These are phyloP conservation scores for Megamerina dolium DNA, from an alignment of 2,888 invertebrate species.

Conservation along the genomic window DNA sequence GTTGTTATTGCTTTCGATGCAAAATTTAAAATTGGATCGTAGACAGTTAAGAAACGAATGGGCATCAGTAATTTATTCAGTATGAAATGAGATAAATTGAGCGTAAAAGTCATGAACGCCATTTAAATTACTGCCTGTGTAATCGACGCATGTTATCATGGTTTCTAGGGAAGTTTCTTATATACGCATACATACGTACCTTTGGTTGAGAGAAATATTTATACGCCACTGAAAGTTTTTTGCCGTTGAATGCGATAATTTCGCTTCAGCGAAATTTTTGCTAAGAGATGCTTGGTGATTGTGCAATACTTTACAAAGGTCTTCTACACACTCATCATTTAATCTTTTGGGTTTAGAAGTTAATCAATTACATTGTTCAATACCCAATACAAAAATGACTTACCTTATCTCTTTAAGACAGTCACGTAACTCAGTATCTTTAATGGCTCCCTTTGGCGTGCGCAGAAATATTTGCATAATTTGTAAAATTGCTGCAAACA, in stretches of 20 bases:
- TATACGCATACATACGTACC: too few species aligned
- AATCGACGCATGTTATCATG: too few species aligned
- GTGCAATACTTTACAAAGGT: conserved; percentile 51
- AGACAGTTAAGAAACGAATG: too few species aligned
- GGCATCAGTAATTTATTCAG: too few species aligned
- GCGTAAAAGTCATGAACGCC: too few species aligned
- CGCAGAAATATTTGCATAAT: conserved; percentile 52
- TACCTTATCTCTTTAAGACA: conserved; percentile 51
- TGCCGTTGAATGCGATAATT: conserved; percentile 47
- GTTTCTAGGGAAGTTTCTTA: too few species aligned
- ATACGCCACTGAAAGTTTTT: conserved; percentile 52
- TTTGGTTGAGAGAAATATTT: conserved; percentile 52
- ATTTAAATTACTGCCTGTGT: too few species aligned
- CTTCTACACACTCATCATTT: conserved; percentile 51
- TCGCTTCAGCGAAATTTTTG: conserved; percentile 44
- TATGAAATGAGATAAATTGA: too few species aligned
- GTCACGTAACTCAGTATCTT: conserved; percentile 50
- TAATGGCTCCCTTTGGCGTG: conserved; percentile 48
- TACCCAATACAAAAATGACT: not conserved
- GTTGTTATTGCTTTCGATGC: too few species aligned
- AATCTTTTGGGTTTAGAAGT: conserved; percentile 45
- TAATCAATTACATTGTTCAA: not conserved
- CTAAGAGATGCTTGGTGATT: conserved; percentile 49
- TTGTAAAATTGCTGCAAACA: conserved; percentile 51
- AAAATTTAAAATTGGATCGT: too few species aligned